Evolutionary conservation across 2,113 vertebrate genomes (phyloP).

Genomic region (Monopterus albus): DNA sequence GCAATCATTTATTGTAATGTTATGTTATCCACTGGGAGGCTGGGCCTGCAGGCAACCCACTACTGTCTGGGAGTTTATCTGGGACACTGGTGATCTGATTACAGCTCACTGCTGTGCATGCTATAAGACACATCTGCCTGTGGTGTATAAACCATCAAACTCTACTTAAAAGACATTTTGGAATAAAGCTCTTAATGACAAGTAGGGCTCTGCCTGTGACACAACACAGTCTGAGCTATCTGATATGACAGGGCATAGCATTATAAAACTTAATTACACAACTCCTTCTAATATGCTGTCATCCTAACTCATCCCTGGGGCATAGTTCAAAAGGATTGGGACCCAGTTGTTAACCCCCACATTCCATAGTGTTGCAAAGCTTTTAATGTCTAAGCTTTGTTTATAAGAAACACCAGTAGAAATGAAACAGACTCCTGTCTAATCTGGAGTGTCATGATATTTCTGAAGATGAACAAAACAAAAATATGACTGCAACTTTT

Average conservation of each 20-base stretch:
- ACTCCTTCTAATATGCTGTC: neutral
- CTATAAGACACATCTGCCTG: constrained; percentile 52
- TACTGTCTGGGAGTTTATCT: constrained; percentile 49
- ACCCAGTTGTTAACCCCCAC: neutral
- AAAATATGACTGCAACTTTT: neutral
- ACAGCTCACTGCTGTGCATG: constrained; percentile 39
- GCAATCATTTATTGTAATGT: too few species aligned
- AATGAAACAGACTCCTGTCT: neutral
- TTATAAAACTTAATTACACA: neutral
- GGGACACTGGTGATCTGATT: constrained; percentile 46
- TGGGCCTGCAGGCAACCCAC: constrained; percentile 13
- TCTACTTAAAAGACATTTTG: constrained; percentile 20
- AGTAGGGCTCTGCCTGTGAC: neutral
- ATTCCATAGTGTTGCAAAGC: neutral
- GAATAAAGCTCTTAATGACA: constrained; percentile 3
- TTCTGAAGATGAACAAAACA: neutral
- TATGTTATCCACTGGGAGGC: too few species aligned
- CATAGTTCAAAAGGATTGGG: neutral
- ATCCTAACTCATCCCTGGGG: neutral
- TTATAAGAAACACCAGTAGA: neutral
- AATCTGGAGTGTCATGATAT: neutral
- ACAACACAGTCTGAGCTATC: neutral
- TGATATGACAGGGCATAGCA: neutral
- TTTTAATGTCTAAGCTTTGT: neutral
- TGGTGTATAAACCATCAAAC: constrained; percentile 26